Percentiles rank a stretch among this genome's conserved stretches.
phyloP scores from a whole-genome alignment of 2,888 invertebrate species.

The Orthosia gracilis region DNA sequence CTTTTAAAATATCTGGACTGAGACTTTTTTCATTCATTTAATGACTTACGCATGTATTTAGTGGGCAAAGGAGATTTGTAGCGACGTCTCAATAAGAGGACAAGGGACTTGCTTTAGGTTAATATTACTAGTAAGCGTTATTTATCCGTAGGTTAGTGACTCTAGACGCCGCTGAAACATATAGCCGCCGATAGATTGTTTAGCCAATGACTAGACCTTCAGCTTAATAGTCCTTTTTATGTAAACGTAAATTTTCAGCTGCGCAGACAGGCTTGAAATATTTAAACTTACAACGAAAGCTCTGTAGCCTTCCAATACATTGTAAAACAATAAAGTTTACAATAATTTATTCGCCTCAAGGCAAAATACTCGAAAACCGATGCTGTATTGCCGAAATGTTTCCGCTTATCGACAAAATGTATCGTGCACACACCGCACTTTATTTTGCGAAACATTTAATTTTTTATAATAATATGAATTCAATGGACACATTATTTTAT shows the following conservation, averaged over 20 bases:
- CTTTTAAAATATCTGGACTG: conserved; percentile 65
- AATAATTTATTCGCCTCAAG: conserved; percentile 64
- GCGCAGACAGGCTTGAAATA: background rate
- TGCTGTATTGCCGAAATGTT: conserved; percentile 56
- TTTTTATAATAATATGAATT: conserved; percentile 57
- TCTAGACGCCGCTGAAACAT: background rate
- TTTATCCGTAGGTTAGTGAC: background rate
- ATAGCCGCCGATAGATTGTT: background rate
- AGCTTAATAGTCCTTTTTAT: background rate
- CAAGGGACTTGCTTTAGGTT: background rate
- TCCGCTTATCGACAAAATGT: conserved; percentile 60
- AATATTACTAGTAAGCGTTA: background rate
- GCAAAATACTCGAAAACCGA: conserved; percentile 60
- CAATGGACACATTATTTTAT: conserved; percentile 60
- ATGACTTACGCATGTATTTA: conserved; percentile 68
- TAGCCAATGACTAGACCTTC: background rate
- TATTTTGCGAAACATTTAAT: conserved; percentile 26
- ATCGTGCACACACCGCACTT: conserved; percentile 57
- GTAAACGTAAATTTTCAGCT: background rate
- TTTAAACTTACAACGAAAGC: conserved; percentile 14
- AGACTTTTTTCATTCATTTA: conserved; percentile 70
- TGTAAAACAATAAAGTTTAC: conserved; percentile 63
- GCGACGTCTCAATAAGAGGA: conserved; percentile 46
- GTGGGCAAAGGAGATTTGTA: conserved; percentile 45
- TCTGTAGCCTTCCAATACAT: conserved; percentile 42